phyloP scores from a whole-genome alignment of 2,888 invertebrate species.

The Ophioninae sp. region DNA sequence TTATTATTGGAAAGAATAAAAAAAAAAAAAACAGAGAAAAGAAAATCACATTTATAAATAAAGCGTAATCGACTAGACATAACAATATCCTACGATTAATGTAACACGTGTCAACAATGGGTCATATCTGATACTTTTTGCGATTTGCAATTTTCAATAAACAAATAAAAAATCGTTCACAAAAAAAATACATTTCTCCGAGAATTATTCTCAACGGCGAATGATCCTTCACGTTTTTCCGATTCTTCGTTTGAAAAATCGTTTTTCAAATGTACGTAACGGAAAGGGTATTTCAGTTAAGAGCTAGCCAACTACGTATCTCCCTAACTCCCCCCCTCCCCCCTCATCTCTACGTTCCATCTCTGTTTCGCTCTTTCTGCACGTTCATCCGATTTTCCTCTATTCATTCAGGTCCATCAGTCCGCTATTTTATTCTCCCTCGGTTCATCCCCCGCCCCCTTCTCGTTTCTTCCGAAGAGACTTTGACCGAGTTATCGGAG shows the following conservation, averaged over 20 bases:
- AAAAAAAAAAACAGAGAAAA: slow-evolving; percentile 5
- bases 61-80: neutral
- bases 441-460: slow-evolving; percentile 18
- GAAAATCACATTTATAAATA: slow-evolving; percentile 5
- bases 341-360: neutral
- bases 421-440: slow-evolving; percentile 50
- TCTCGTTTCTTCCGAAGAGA: slow-evolving; percentile 53
- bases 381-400: slow-evolving; percentile 56
- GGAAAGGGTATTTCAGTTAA: slow-evolving; percentile 18
- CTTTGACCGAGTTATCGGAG: slow-evolving; percentile 63
- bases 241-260: slow-evolving; percentile 1
- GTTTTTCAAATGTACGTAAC: slow-evolving; percentile 4
- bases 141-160: neutral
- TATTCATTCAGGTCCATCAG: slow-evolving; percentile 56
- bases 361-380: slow-evolving; percentile 9
- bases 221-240: too few species aligned
- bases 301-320: slow-evolving; percentile 9
- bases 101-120: too few species aligned
- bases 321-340: neutral
- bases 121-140: too few species aligned
- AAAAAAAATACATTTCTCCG: too few species aligned
- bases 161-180: neutral
- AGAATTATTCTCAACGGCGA: too few species aligned
- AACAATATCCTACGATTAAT: too few species aligned
- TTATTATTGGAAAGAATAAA: neutral